These are phyloP conservation scores for Perithous albicinctus DNA, from an alignment of 2,888 invertebrate species.

Conservation along the genomic window DNA sequence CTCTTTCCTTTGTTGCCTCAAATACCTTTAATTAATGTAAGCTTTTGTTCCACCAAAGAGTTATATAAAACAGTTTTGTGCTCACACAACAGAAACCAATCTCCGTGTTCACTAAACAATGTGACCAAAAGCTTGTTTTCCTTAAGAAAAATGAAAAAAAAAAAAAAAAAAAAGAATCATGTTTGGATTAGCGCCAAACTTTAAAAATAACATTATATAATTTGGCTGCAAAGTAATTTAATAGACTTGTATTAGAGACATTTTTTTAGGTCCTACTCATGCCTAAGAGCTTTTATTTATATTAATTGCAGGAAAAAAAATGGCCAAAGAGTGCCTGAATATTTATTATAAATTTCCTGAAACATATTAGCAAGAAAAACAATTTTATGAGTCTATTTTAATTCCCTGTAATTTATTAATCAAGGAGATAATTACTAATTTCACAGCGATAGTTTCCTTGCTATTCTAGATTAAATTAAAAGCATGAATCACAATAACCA, in stretches of 20 bases:
- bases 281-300: background rate
- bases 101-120: background rate
- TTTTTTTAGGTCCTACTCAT: background rate
- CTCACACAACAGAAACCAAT: no score
- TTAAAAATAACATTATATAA: slow-evolving; percentile 7
- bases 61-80: no score
- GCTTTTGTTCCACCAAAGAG: no score
- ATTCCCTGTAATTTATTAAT: no score
- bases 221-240: slow-evolving; percentile 2
- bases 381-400: background rate
- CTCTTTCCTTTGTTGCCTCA: no score
- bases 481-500: background rate
- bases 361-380: background rate
- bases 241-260: background rate
- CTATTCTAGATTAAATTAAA: background rate
- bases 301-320: no score
- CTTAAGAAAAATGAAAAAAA: background rate
- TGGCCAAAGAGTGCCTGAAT: no score
- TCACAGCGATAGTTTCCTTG: background rate
- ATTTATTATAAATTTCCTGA: no score
- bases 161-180: background rate
- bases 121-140: background rate
- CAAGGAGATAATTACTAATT: no score
- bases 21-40: no score
- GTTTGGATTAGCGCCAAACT: slow-evolving; percentile 14